Conservation (phyloP, 2,113 vertebrate genomes). For the Hystrix brachyura region DNA sequence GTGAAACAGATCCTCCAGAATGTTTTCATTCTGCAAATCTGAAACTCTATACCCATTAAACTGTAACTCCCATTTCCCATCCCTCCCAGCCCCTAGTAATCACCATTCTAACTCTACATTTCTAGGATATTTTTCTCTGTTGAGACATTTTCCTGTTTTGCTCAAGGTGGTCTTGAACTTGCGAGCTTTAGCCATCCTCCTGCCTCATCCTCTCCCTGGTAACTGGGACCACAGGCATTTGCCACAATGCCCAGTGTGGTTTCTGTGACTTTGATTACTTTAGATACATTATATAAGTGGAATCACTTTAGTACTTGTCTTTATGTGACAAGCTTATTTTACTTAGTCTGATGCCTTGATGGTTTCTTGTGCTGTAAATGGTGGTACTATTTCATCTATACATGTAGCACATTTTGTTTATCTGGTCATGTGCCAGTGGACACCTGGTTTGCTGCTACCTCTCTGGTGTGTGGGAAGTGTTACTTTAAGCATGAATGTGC, state of each 20-base stretch:
- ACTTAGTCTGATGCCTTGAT: not conserved
- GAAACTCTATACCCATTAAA: not conserved
- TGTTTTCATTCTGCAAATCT: constrained; percentile 46
- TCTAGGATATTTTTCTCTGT: not conserved
- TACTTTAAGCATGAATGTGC: not conserved
- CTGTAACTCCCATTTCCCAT: not conserved
- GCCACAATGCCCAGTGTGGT: not conserved
- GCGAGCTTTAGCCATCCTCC: not conserved
- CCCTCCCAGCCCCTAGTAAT: not conserved
- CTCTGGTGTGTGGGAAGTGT: not conserved
- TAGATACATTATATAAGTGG: not conserved
- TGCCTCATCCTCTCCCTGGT: not conserved
- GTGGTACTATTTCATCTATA: not conserved
- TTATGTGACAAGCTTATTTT: constrained; percentile 51
- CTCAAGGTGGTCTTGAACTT: not conserved
- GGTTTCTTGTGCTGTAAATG: not conserved
- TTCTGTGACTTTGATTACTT: constrained; percentile 33
- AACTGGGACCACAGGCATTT: not conserved
- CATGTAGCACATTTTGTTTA: constrained; percentile 13
- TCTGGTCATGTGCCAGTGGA: not conserved
- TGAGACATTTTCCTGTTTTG: not conserved
- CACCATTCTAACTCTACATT: constrained; percentile 15
- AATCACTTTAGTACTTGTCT: not conserved
- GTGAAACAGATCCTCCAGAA: not conserved
- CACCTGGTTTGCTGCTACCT: not conserved